A percentile compares a stretch with the other conserved stretches of the same genome.
Evolutionary conservation across 2,113 vertebrate species (phyloP).

Genomic region (rabbit (Oryctolagus cuniculus)): mOryCun1.1 NC_091439.1:76642501-76643000

Average conservation of each 20-base stretch:
- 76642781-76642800: background rate
- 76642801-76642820: background rate
- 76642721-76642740: background rate
- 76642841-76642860: background rate
- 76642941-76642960: background rate
- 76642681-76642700: background rate
- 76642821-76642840: background rate
- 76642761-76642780: background rate
- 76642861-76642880: background rate
- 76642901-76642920: background rate
- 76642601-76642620: background rate
- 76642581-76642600: background rate
- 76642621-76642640: background rate
- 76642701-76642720: background rate
- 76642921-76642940: background rate
- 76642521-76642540: background rate
- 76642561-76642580: background rate
- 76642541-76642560: background rate
- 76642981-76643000: background rate
- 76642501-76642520: background rate
- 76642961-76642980: conserved; percentile 8
- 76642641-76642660: background rate
- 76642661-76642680: background rate
- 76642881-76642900: background rate
- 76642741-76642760: too few relatives aligned